Conservation (phyloP, 2,797 vertebrate genomes). For the Enteromius paludinosus region DNA sequence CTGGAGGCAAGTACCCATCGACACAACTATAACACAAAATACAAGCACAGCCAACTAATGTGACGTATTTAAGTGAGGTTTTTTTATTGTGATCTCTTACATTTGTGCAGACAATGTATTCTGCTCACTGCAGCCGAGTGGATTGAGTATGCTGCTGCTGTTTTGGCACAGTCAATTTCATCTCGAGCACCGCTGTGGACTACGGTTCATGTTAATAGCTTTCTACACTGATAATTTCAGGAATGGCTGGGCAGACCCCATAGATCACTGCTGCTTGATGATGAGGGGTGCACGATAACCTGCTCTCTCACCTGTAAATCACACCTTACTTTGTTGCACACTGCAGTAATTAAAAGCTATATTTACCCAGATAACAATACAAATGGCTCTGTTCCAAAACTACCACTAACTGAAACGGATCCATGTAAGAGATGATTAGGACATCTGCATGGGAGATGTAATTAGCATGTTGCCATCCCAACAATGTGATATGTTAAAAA, state of each 20-base stretch:
- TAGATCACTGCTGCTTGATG: constrained; percentile 46
- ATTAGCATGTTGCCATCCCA: not conserved
- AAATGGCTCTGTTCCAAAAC: constrained; percentile 19
- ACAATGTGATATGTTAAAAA: not conserved
- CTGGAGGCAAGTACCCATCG: not conserved
- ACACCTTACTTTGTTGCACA: constrained; percentile 2
- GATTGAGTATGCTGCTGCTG: constrained; percentile 19
- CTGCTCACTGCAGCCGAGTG: not conserved
- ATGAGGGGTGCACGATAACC: constrained; percentile 15
- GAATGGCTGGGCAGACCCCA: constrained; percentile 40
- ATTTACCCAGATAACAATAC: not conserved
- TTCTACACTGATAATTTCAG: constrained; percentile 50
- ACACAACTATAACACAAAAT: not conserved
- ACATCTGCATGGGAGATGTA: not conserved
- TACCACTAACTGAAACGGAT: not conserved
- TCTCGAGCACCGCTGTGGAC: constrained; percentile 34
- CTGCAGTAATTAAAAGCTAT: constrained; percentile 19
- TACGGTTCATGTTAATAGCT: constrained; percentile 46
- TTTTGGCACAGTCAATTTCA: constrained; percentile 42
- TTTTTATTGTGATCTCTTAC: constrained; percentile 3
- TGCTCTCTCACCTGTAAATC: constrained; percentile 27
- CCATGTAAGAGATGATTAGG: not conserved
- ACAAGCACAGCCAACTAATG: not conserved
- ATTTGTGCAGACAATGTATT: constrained; percentile 29
- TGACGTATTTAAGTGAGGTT: not conserved